These are phyloP conservation scores for Merluccius polli DNA, from an alignment of 2,797 vertebrate species.

Conservation along the genomic window DNA sequence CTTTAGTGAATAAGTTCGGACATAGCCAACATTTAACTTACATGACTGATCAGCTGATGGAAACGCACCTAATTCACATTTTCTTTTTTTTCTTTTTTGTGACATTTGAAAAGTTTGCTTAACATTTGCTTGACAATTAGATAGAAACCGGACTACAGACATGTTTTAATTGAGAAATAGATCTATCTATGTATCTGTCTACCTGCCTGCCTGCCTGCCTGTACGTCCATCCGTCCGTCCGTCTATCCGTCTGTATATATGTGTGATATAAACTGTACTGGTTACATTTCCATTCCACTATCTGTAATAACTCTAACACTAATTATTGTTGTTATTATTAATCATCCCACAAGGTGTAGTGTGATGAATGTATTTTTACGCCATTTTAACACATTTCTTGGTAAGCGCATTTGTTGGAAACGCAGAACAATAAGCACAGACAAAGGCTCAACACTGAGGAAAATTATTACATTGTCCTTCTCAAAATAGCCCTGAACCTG, in stretches of 20 bases:
- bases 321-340: no score
- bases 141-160: no score
- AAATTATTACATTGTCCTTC: not conserved
- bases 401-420: not conserved
- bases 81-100: no score
- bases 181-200: not conserved
- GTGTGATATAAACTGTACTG: not conserved
- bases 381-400: not conserved
- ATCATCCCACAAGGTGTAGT: not conserved
- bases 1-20: no score
- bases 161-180: no score
- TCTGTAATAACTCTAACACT: not conserved
- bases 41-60: no score
- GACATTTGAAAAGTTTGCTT: no score
- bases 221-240: not conserved
- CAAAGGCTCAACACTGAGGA: not conserved
- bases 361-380: not conserved
- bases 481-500: constrained; percentile 7
- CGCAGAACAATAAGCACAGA: not conserved
- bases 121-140: no score
- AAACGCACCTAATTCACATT: no score
- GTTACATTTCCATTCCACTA: not conserved
- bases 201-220: not conserved
- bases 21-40: no score
- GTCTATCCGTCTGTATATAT: not conserved